Evolutionary conservation across 2,888 invertebrate species (phyloP).

Genomic region (Meghimatium bilineatum): DNA sequence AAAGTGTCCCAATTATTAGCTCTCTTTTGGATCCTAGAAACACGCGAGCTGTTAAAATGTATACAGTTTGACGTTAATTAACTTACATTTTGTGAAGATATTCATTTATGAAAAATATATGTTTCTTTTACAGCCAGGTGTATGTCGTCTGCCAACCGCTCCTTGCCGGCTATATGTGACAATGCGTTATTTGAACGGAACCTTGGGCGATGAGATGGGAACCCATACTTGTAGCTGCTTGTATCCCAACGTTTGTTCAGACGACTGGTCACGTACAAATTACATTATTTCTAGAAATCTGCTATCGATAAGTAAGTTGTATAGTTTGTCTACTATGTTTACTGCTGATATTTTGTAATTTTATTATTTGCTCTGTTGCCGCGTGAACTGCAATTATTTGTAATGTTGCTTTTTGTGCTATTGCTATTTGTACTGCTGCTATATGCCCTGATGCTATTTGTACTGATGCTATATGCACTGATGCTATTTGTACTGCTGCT

Average conservation of each 20-base stretch:
- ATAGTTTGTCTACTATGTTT: neutral
- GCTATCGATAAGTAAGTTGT: conserved; percentile 6
- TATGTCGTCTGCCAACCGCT: conserved; percentile 1
- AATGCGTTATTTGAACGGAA: neutral
- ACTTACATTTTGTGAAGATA: too few species aligned
- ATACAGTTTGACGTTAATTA: too few species aligned
- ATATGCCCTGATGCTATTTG: too few species aligned
- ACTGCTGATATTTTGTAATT: neutral
- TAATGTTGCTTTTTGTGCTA: too few species aligned
- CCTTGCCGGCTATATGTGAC: conserved; percentile 21
- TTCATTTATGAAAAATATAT: neutral
- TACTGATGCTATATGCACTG: too few species aligned
- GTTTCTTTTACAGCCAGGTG: neutral
- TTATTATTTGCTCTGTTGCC: neutral
- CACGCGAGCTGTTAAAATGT: too few species aligned
- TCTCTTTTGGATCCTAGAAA: too few species aligned
- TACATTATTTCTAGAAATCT: conserved; percentile 25
- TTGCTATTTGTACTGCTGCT: too few species aligned
- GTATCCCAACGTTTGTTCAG: neutral
- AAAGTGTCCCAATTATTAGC: too few species aligned
- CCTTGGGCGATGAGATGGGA: neutral
- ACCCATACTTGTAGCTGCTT: conserved; percentile 13
- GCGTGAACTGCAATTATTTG: too few species aligned
- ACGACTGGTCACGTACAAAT: conserved; percentile 7
- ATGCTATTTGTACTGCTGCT: too few species aligned